These are phyloP conservation scores for Pseudotriccus pelzelni DNA, from an alignment of 2,797 vertebrate genomes.

Conservation along the genomic window DNA sequence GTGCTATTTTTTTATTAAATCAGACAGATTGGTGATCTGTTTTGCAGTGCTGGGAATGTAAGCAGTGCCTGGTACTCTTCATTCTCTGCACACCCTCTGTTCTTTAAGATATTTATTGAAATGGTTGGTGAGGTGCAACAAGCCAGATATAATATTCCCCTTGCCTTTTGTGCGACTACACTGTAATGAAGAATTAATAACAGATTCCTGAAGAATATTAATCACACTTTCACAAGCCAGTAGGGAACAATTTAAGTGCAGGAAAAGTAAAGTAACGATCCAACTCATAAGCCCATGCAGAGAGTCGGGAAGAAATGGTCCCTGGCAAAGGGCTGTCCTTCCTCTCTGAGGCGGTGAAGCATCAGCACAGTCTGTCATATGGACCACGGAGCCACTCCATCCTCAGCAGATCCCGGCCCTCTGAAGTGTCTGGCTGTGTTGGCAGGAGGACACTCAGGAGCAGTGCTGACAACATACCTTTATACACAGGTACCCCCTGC, in stretches of 20 bases:
- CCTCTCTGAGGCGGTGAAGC: rapidly evolving
- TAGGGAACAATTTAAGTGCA: conserved; percentile 50
- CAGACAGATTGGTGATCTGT: conserved; percentile 44
- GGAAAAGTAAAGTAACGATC: conserved; percentile 13
- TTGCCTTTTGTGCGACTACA: conserved; percentile 50
- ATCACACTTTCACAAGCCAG: conserved; percentile 58
- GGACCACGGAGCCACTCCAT: background rate
- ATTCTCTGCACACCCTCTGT: conserved; percentile 54
- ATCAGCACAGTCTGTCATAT: rapidly evolving
- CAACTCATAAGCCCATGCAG: background rate
- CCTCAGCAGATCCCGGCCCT: background rate
- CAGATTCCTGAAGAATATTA: conserved; percentile 63
- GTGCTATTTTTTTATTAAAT: conserved; percentile 37
- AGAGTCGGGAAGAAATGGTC: background rate
- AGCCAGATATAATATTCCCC: conserved; percentile 66
- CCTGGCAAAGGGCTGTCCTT: background rate
- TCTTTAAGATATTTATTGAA: conserved; percentile 69
- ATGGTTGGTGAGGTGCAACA: conserved; percentile 67
- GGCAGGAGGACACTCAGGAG: background rate
- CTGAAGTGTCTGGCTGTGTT: rapidly evolving
- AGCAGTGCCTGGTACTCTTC: conserved; percentile 35
- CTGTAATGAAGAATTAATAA: conserved; percentile 72
- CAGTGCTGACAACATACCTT: background rate
- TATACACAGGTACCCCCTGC: background rate
- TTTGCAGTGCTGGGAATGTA: conserved; percentile 23